Evolutionary conservation across 2,113 vertebrate species (phyloP), one percentile per base, ranked within the genome.

Genomic region (Corydoras sp.): DNA sequence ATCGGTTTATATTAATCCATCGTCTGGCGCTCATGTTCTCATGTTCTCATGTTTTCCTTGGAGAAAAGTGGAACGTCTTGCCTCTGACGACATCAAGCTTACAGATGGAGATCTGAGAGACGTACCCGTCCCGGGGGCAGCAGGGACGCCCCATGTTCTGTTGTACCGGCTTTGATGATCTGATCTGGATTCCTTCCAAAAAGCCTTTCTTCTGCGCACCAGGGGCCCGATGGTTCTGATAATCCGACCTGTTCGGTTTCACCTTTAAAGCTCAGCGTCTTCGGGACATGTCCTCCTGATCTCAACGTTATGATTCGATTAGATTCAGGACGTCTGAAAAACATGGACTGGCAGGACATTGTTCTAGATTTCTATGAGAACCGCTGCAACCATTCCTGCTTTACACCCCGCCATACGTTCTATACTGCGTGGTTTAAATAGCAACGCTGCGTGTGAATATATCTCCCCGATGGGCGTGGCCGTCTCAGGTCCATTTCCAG

Each of bases 151-250:
- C 30, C 48, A 11, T 5, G 56, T 13, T 56, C 15, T 43, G 30
- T 51, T 62, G 32, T 49, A 65, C 51, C 13, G 11, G 10, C 62
- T 14, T 1, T 10, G 5, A 53, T 15, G 15, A 66, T 67, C 58
- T 78, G 72, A 68, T 63, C 71, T 84, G 83, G 79, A 79, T 15
- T 13, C 63, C 65, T 76, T 83, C 83, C 82, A 82, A 82, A 83
- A 81, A 83, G 71, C 69, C 80, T 83, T 81, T 82, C 83, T 81
- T 85, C 85, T 84, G 82, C 79, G 85, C 83, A 78, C 74, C 77
- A 73, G 62, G 80, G 80, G 79, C 83, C 83, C 85, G 83, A 87
- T 81, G 83, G 81, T 70, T 71, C 9, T 75, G 83, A 87, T 86
- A 85, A 86, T 85, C 80, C 81, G 84, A 72, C 80, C 71, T 82